Conservation (phyloP, 37 sponge, comb jelly and placozoan species). For the Tethya wilhelma region DNA sequence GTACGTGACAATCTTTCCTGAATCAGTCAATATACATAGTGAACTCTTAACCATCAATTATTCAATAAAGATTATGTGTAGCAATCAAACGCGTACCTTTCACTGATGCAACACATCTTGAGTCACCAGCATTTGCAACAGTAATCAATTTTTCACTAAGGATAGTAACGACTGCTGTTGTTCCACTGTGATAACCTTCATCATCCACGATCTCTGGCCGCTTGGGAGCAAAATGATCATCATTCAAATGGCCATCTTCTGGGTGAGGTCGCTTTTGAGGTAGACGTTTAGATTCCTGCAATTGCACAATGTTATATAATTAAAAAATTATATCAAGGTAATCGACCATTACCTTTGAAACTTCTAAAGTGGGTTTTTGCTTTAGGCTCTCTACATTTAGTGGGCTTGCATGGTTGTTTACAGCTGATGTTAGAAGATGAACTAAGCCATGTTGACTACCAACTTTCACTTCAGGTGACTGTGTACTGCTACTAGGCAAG, state of each 20-base stretch:
- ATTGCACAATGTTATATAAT: no score
- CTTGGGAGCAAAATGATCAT: background rate
- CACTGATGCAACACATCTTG: constrained; percentile 77
- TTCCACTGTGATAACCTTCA: constrained; percentile 78
- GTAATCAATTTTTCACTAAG: constrained; percentile 50
- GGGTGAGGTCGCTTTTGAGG: constrained; percentile 15
- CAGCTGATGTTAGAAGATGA: no score
- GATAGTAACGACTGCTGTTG: constrained; percentile 86
- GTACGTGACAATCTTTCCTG: background rate
- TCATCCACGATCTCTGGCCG: constrained; percentile 1
- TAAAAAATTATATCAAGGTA: no score
- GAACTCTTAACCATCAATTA: background rate
- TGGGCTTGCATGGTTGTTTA: no score
- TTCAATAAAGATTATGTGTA: background rate
- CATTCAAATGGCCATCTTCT: background rate
- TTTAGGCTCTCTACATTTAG: no score
- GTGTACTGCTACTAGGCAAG: no score
- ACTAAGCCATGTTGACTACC: no score
- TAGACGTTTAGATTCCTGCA: no score
- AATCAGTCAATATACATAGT: background rate
- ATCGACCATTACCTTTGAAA: no score
- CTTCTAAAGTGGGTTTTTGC: no score
- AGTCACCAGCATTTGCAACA: constrained; percentile 95
- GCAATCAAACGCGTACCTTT: constrained; percentile 38
- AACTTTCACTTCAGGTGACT: no score